Conservation (phyloP, 2,113 vertebrate species). For the Triplophysa siluroides region DNA sequence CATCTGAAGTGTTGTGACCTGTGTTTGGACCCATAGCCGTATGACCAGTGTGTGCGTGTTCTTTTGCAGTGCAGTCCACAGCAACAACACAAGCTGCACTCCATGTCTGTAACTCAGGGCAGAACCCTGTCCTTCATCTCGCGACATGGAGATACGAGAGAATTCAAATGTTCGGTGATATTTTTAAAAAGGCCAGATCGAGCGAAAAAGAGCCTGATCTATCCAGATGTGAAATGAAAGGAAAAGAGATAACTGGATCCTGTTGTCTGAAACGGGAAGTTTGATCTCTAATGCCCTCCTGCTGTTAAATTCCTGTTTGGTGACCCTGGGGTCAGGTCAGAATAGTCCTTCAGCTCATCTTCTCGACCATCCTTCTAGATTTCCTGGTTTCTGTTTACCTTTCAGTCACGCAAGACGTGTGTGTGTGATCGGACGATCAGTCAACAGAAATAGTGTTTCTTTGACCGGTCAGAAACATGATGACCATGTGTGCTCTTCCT, state of each 20-base stretch:
- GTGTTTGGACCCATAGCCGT: neutral
- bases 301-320: conserved; percentile 38
- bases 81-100: neutral
- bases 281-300: conserved; percentile 7
- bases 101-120: neutral
- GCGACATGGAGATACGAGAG: neutral
- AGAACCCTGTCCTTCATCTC: neutral
- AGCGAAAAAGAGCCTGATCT: neutral
- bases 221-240: neutral
- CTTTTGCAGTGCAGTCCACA: neutral
- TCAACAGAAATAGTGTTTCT: neutral
- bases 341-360: neutral
- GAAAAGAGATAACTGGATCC: conserved; percentile 1
- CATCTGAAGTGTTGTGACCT: neutral
- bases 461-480: neutral
- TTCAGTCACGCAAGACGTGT: neutral
- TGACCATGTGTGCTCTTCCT: neutral
- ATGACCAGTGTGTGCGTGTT: neutral
- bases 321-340: conserved; percentile 4
- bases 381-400: neutral
- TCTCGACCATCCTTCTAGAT: neutral
- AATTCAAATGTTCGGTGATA: neutral
- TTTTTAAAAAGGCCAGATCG: conserved; percentile 2
- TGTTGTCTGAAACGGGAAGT: conserved; percentile 44
- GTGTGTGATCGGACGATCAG: no score